A percentile compares a stretch with the other conserved stretches of the same genome.
These are phyloP conservation scores for Gallinago media DNA, from an alignment of 2,113 vertebrate genomes.

Conservation along the genomic window DNA sequence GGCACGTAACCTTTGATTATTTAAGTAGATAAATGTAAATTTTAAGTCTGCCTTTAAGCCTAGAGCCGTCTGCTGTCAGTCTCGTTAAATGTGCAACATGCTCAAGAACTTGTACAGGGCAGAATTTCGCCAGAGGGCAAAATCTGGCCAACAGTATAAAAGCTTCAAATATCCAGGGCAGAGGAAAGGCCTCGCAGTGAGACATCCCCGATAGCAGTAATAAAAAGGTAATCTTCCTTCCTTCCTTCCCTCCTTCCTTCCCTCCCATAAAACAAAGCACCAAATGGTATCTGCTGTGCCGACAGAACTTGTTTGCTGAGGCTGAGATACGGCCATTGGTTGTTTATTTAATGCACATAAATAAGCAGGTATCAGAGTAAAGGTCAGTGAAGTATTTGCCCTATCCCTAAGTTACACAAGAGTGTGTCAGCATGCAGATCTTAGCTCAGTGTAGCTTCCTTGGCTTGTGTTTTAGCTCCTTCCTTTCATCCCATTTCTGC, in stretches of 20 bases:
- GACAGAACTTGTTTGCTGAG: constrained; percentile 32
- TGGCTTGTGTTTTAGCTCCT: neutral
- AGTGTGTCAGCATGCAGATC: neutral
- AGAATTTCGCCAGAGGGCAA: neutral
- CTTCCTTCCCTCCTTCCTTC: constrained; percentile 7
- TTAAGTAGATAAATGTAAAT: neutral
- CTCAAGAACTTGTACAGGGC: neutral
- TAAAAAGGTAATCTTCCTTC: neutral
- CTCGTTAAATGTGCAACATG: neutral
- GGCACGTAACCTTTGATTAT: neutral
- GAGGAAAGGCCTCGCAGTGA: neutral
- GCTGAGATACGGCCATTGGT: constrained; percentile 8
- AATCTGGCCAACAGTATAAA: neutral
- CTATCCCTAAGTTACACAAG: constrained; percentile 28
- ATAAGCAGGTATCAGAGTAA: constrained; percentile 52
- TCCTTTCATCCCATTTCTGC: neutral
- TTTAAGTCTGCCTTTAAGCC: neutral
- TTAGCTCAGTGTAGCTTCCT: neutral
- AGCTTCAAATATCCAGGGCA: neutral
- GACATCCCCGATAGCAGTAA: neutral
- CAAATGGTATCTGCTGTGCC: constrained; percentile 13
- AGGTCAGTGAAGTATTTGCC: constrained; percentile 57
- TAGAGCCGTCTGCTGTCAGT: neutral
- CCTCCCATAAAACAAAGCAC: constrained; percentile 50
- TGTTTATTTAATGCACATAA: constrained; percentile 49